Percentiles rank a stretch among this genome's conserved stretches.
phyloP scores from a whole-genome alignment of 2,797 vertebrate genomes.

The Prionace glauca region DNA sequence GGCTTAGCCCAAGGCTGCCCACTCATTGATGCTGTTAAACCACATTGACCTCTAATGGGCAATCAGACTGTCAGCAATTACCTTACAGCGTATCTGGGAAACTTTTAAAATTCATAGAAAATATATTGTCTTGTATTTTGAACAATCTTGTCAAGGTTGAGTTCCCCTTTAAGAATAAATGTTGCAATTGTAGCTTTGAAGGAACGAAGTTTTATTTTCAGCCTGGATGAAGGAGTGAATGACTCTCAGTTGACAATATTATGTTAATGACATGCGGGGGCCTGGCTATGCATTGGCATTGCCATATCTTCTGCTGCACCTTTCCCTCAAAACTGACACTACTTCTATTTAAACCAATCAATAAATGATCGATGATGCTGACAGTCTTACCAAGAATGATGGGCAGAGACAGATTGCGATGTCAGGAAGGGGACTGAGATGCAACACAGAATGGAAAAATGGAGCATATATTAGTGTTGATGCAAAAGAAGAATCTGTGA shows the following conservation, averaged over 20 bases:
- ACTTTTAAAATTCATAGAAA: background rate
- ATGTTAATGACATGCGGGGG: slow-evolving; percentile 53
- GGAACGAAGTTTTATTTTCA: background rate
- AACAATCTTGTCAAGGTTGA: background rate
- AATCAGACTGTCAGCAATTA: background rate
- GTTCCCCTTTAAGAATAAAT: slow-evolving; percentile 22
- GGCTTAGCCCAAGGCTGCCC: too few relatives aligned
- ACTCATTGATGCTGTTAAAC: background rate
- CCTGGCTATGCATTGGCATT: slow-evolving; percentile 49
- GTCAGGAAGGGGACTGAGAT: slow-evolving; percentile 30
- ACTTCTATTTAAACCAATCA: slow-evolving; percentile 34
- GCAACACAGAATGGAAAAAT: slow-evolving; percentile 15
- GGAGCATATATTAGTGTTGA: slow-evolving; percentile 20
- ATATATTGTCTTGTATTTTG: background rate
- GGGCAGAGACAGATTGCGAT: slow-evolving; percentile 31
- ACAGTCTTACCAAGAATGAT: slow-evolving; percentile 8
- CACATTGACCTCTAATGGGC: background rate
- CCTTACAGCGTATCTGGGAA: background rate
- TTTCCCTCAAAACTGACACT: slow-evolving; percentile 18
- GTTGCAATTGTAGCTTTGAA: background rate
- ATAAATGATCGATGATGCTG: slow-evolving; percentile 38
- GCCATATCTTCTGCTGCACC: slow-evolving; percentile 44
- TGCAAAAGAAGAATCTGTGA: slow-evolving; percentile 1
- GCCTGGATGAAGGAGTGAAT: background rate
- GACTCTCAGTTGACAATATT: slow-evolving; percentile 6